Conservation (phyloP, 2,113 vertebrate species). For the Egretta garzetta region DNA sequence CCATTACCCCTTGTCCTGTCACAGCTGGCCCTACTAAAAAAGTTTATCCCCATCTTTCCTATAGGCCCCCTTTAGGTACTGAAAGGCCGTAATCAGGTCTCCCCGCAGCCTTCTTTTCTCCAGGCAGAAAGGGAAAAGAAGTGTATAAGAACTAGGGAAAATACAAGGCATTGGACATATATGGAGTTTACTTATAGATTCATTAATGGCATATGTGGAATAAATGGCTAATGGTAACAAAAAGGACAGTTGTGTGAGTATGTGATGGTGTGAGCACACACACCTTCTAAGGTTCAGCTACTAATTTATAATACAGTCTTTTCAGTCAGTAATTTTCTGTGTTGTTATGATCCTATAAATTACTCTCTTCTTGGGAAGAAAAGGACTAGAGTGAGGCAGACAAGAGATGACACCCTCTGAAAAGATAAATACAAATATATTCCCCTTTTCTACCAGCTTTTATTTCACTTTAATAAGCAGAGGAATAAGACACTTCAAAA, state of each 20-base stretch:
- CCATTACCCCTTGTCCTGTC: too few relatives aligned
- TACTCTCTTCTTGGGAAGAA: background rate
- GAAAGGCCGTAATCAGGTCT: too few relatives aligned
- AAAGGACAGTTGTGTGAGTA: background rate
- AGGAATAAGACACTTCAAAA: background rate
- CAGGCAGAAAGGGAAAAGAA: background rate
- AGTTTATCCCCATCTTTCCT: too few relatives aligned
- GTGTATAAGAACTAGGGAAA: background rate
- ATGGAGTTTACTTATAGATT: background rate
- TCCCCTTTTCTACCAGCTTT: background rate
- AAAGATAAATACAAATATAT: slow-evolving; percentile 31
- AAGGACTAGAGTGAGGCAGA: background rate
- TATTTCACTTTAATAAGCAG: slow-evolving; percentile 10
- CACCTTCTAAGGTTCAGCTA: background rate
- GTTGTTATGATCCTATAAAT: background rate
- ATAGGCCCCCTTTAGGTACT: too few relatives aligned
- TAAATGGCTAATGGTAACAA: background rate
- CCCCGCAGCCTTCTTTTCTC: too few relatives aligned
- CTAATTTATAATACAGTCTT: background rate
- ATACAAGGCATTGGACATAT: background rate
- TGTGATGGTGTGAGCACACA: background rate
- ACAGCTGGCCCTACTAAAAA: too few relatives aligned
- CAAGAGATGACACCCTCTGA: background rate
- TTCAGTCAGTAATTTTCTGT: background rate
- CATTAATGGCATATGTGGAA: background rate